phyloP scores from a whole-genome alignment of 2,113 vertebrate genomes.

The Onychostruthus taczanowskii region DNA sequence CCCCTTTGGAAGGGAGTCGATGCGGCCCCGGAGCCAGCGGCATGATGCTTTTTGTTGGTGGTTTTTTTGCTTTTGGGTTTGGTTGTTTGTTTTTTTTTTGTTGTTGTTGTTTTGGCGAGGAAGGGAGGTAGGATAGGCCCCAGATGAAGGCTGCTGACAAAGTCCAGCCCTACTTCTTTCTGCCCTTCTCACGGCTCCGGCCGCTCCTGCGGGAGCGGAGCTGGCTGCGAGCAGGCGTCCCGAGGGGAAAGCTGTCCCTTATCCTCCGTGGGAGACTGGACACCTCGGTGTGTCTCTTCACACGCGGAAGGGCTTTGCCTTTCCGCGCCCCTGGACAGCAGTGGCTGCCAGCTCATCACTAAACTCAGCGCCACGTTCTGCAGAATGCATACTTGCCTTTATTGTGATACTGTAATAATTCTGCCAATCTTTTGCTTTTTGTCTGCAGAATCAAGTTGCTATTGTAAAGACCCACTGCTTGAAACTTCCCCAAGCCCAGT shows the following conservation, averaged over 20 bases:
- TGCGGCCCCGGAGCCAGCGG: background rate
- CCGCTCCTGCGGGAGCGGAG: background rate
- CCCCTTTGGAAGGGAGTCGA: background rate
- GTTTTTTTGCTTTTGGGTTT: too few relatives aligned
- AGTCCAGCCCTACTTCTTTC: background rate
- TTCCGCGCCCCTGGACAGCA: background rate
- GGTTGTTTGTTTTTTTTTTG: too few relatives aligned
- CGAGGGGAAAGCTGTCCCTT: background rate
- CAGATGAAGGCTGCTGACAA: background rate
- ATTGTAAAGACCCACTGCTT: slow-evolving; percentile 75
- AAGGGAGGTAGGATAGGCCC: background rate
- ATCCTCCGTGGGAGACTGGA: background rate
- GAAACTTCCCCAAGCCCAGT: slow-evolving; percentile 70
- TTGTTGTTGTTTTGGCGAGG: background rate
- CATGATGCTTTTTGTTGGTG: background rate
- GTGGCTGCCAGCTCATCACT: background rate
- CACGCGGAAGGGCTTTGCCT: background rate
- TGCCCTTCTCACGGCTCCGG: background rate
- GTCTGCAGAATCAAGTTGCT: slow-evolving; percentile 76
- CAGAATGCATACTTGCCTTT: slow-evolving; percentile 16
- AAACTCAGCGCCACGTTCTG: slow-evolving; percentile 10
- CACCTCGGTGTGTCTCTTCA: background rate
- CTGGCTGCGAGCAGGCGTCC: background rate
- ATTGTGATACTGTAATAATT: slow-evolving; percentile 59
- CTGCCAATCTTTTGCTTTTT: slow-evolving; percentile 67